Conservation (phyloP, 2,113 vertebrate species). For the Ibidorhyncha struthersii region DNA sequence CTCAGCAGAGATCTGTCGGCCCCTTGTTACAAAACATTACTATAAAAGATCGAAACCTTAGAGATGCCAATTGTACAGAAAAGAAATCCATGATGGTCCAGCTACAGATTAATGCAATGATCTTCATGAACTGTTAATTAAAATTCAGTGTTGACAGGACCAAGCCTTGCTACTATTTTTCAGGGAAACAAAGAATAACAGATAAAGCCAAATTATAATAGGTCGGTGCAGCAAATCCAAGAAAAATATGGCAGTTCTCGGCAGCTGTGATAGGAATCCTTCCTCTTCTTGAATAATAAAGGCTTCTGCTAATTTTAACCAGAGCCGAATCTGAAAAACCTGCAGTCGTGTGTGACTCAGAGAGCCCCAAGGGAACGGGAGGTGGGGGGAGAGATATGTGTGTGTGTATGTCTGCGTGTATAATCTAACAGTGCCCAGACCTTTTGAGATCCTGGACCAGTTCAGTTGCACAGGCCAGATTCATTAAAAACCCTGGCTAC, state of each 20-base stretch:
- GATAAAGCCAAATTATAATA: constrained; percentile 59
- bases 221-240: constrained; percentile 30
- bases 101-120: constrained; percentile 15
- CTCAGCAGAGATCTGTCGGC: not conserved
- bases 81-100: not conserved
- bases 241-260: constrained; percentile 56
- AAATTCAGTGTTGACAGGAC: constrained; percentile 31
- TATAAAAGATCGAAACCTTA: not conserved
- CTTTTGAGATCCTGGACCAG: too few species aligned
- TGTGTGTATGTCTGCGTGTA: too few species aligned
- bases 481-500: constrained; percentile 98
- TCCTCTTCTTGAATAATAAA: constrained; percentile 73
- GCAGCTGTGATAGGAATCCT: constrained; percentile 65
- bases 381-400: constrained; percentile 27
- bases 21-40: not conserved
- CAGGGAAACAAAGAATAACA: constrained; percentile 64
- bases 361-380: constrained; percentile 68
- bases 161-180: constrained; percentile 29
- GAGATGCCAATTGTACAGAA: not conserved
- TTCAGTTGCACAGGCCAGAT: constrained; percentile 94
- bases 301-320: constrained; percentile 78
- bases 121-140: constrained; percentile 32
- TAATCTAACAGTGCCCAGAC: too few species aligned
- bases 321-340: constrained; percentile 71
- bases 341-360: constrained; percentile 73